Evolutionary conservation across 2,113 vertebrate genomes (phyloP).

Genomic region (Fregetta grallaria): DNA sequence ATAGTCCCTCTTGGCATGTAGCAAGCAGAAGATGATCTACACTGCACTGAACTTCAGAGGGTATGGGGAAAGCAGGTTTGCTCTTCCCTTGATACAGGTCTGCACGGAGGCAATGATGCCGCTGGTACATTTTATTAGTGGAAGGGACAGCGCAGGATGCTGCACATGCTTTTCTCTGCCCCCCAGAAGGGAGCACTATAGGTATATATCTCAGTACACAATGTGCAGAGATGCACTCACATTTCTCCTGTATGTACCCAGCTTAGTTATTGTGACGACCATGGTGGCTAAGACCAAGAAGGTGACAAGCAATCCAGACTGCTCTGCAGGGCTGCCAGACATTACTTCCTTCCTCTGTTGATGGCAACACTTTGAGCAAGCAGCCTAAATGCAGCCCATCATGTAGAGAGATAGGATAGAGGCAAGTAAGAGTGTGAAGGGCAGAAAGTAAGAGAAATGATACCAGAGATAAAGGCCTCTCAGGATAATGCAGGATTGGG

Average conservation of each 20-base stretch:
- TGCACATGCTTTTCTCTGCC: neutral
- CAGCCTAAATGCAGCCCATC: neutral
- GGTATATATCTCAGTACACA: neutral
- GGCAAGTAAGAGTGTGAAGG: neutral
- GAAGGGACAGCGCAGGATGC: neutral
- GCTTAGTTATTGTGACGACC: neutral
- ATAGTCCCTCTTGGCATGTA: neutral
- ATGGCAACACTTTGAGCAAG: neutral
- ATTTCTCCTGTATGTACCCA: neutral
- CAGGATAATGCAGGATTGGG: neutral
- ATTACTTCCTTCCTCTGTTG: neutral
- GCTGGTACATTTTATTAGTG: neutral
- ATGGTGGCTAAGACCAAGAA: neutral
- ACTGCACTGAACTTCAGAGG: neutral
- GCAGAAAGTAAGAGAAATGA: neutral
- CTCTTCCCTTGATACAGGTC: neutral
- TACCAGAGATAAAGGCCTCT: neutral
- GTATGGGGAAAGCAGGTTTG: neutral
- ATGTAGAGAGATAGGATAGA: neutral
- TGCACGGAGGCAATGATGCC: neutral
- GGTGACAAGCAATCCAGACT: neutral
- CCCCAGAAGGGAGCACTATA: neutral
- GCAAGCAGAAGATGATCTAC: neutral
- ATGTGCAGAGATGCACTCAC: fast-evolving
- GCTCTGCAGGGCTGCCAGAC: neutral